phyloP scores from a whole-genome alignment of 2,888 invertebrate species.

The Dicycla oo region DNA sequence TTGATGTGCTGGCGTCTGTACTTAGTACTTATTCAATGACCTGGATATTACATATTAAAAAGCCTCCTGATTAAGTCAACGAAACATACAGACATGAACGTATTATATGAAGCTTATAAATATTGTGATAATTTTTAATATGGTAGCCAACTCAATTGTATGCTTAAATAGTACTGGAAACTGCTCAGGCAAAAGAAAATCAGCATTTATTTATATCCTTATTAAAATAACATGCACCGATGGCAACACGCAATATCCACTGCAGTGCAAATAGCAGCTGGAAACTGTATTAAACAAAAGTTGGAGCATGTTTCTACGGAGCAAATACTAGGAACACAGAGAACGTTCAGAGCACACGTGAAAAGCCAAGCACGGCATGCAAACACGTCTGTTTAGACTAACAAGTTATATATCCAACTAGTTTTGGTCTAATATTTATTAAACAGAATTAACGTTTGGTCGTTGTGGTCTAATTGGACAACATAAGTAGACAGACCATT shows the following conservation, averaged over 20 bases:
- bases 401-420: constrained; percentile 28
- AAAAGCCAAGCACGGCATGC: constrained; percentile 24
- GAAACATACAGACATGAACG: constrained; percentile 13
- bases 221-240: constrained; percentile 35
- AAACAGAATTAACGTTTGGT: background rate
- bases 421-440: constrained; percentile 15
- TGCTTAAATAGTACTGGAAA: constrained; percentile 8
- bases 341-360: constrained; percentile 17
- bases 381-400: constrained; percentile 35
- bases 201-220: constrained; percentile 18
- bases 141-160: constrained; percentile 17
- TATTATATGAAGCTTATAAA: constrained; percentile 21
- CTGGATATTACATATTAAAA: constrained; percentile 10
- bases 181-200: constrained; percentile 22
- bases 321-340: constrained; percentile 23
- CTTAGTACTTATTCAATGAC: constrained; percentile 15
- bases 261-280: constrained; percentile 12
- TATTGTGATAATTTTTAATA: constrained; percentile 27
- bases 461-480: background rate
- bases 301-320: constrained; percentile 24
- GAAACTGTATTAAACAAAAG: constrained; percentile 27
- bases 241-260: constrained; percentile 27
- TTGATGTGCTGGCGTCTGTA: no score
- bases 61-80: constrained; percentile 2
- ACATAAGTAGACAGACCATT: background rate